Conservation (phyloP, 2,797 vertebrate genomes). For the Chaenodraco wilsoni region DNA sequence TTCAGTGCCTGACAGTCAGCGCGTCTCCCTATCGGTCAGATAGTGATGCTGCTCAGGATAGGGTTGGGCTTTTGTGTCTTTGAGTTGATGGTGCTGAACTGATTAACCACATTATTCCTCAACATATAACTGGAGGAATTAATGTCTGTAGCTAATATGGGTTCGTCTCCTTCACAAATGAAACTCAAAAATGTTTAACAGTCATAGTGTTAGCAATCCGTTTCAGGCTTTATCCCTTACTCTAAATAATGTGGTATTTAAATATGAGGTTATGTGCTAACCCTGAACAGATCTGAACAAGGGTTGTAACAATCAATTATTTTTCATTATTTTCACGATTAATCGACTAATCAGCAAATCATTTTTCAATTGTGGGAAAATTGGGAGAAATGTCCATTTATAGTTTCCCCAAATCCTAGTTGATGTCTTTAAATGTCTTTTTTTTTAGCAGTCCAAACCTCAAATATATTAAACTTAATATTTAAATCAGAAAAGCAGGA, state of each 20-base stretch:
- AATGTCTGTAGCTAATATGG: background rate
- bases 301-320: too few relatives aligned
- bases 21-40: background rate
- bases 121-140: background rate
- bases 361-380: too few relatives aligned
- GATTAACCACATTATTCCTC: background rate
- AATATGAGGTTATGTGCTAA: background rate
- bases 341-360: too few relatives aligned
- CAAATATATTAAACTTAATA: too few relatives aligned
- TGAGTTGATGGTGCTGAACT: background rate
- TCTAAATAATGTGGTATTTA: background rate
- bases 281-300: background rate
- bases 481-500: too few relatives aligned
- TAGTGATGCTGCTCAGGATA: slow-evolving; percentile 18
- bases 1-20: slow-evolving; percentile 12
- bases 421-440: too few relatives aligned
- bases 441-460: too few relatives aligned
- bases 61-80: background rate
- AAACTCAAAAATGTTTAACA: background rate
- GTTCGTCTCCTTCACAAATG: slow-evolving; percentile 2
- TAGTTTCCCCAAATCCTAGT: too few relatives aligned
- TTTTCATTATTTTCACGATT: too few relatives aligned
- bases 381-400: too few relatives aligned
- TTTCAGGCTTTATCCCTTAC: background rate
- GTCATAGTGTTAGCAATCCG: background rate